Evolutionary conservation across 2,797 vertebrate genomes (phyloP).

Genomic region (Cyprinella venusta): DNA sequence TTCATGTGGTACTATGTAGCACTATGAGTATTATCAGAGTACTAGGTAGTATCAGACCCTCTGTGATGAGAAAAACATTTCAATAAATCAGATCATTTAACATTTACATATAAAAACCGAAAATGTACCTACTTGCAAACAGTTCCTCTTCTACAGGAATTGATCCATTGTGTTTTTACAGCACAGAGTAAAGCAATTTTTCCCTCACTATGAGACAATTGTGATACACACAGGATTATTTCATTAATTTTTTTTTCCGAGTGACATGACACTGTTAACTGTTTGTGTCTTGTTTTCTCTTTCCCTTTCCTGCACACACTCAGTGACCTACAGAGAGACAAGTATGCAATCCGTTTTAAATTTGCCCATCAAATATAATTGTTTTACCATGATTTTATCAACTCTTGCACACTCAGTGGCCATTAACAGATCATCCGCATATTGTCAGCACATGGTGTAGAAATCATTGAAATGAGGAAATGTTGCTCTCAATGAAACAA

Average conservation of each 20-base stretch:
- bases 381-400: conserved; percentile 94
- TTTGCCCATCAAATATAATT: conserved; percentile 99
- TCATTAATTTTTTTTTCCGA: conserved; percentile 55
- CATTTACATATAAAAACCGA: background rate
- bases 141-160: background rate
- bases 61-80: conserved; percentile 66
- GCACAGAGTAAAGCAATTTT: background rate
- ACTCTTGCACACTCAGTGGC: conserved; percentile 87
- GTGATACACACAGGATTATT: background rate
- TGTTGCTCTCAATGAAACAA: background rate
- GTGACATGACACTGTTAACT: conserved; percentile 84
- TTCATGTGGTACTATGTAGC: conserved; percentile 48
- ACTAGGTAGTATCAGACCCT: conserved; percentile 67
- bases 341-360: conserved; percentile 99
- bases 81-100: conserved; percentile 45
- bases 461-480: conserved; percentile 68
- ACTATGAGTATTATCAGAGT: conserved; percentile 62
- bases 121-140: background rate
- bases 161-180: background rate
- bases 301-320: conserved; percentile 90
- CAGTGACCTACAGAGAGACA: conserved; percentile 99
- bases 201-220: too few relatives aligned
- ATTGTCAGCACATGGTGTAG: conserved; percentile 98
- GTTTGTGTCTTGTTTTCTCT: conserved; percentile 85
- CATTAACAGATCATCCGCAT: conserved; percentile 93